A percentile compares a stretch with the other conserved stretches of the same genome.
Evolutionary conservation across 2,113 vertebrate species (phyloP).

Genomic region (Ascaphus truei): DNA sequence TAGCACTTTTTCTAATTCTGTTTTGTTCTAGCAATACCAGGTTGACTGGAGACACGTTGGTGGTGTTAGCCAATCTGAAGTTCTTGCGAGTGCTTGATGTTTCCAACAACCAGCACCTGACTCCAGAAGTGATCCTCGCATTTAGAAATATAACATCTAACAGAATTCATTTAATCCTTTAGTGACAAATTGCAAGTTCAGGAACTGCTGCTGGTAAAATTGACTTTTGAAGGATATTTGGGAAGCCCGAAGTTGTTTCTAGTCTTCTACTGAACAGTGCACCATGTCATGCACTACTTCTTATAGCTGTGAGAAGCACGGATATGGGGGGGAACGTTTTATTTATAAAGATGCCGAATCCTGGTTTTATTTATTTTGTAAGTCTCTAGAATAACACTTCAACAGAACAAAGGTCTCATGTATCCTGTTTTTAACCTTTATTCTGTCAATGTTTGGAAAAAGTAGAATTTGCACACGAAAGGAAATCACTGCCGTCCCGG

Average conservation of each 20-base stretch:
- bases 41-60: not conserved
- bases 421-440: not conserved
- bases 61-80: not conserved
- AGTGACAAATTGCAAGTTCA: not conserved
- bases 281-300: not conserved
- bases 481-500: too few relatives aligned
- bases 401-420: not conserved
- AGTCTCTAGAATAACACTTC: not conserved
- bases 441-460: rapidly evolving
- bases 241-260: too few relatives aligned
- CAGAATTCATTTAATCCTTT: conserved; percentile 18
- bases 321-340: not conserved
- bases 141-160: conserved; percentile 22
- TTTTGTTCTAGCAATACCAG: not conserved
- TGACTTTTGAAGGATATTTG: not conserved
- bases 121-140: not conserved
- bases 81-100: not conserved
- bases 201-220: conserved; percentile 11
- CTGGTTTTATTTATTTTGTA: conserved; percentile 9
- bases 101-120: not conserved
- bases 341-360: conserved; percentile 18
- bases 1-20: too few relatives aligned
- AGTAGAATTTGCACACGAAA: rapidly evolving
- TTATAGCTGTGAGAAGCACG: not conserved
- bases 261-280: too few relatives aligned